phyloP scores from a whole-genome alignment of 2,888 invertebrate species.

The Rhodophaea formosa region DNA sequence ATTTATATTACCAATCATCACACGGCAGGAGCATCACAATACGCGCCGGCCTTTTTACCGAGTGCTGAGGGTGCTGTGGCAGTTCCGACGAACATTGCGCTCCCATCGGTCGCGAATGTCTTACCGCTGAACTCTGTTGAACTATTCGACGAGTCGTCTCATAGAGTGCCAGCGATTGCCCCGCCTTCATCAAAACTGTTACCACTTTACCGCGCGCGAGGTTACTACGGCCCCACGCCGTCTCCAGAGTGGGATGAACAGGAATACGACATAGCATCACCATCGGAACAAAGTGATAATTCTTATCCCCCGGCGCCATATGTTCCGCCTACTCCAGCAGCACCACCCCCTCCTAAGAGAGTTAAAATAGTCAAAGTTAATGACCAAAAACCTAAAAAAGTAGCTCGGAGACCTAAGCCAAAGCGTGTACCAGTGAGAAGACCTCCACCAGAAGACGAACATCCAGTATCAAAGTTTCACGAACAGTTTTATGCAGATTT shows the following conservation, averaged over 20 bases:
- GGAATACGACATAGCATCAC: conserved; percentile 59
- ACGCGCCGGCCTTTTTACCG: conserved; percentile 72
- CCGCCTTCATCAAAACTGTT: conserved; percentile 62
- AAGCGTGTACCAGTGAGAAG: conserved; percentile 56
- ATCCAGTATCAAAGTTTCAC: conserved; percentile 67
- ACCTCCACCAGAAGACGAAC: conserved; percentile 59
- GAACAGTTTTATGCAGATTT: conserved; percentile 76
- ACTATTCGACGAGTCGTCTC: conserved; percentile 55
- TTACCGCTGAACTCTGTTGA: conserved; percentile 62
- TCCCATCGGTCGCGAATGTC: conserved; percentile 57
- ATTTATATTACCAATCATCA: conserved; percentile 77
- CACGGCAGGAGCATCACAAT: conserved; percentile 66
- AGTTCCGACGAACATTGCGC: conserved; percentile 56
- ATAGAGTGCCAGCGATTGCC: conserved; percentile 44
- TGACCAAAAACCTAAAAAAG: conserved; percentile 60
- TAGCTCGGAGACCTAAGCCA: conserved; percentile 57
- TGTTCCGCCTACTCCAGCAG: conserved; percentile 40
- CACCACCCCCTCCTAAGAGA: conserved; percentile 52
- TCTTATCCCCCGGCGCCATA: conserved; percentile 49
- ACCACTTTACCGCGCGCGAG: conserved; percentile 70
- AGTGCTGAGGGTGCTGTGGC: conserved; percentile 67
- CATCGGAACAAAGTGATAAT: conserved; percentile 49
- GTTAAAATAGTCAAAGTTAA: conserved; percentile 67
- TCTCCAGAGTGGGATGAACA: conserved; percentile 56
- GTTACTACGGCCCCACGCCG: conserved; percentile 70